Evolutionary conservation across 35 echinoderm and acorn worm species (phyloP).

Genomic region (Chiridota heheva): DNA sequence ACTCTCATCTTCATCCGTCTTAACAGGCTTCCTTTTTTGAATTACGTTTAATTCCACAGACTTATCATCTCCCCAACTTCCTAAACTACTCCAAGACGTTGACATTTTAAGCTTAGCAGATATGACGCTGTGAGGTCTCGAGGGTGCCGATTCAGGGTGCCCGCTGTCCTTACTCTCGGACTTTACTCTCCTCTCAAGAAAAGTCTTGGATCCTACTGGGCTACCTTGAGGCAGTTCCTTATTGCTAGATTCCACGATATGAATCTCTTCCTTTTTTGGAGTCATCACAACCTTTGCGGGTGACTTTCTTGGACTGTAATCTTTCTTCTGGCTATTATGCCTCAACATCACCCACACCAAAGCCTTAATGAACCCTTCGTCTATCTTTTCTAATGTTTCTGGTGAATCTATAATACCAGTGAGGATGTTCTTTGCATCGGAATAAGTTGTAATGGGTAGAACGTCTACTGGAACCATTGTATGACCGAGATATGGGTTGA

Average conservation of each 20-base stretch:
- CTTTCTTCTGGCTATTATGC: slow-evolving; percentile 57
- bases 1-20: background rate
- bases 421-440: slow-evolving; percentile 84
- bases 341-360: slow-evolving; percentile 75
- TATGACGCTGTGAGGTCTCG: slow-evolving; percentile 51
- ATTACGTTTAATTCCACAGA: slow-evolving; percentile 62
- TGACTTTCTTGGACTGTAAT: slow-evolving; percentile 33
- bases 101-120: slow-evolving; percentile 54
- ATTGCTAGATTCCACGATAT: background rate
- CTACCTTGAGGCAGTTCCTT: slow-evolving; percentile 22
- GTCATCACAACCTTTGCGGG: background rate
- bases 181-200: background rate
- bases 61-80: slow-evolving; percentile 85
- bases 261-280: background rate
- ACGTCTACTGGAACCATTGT: slow-evolving; percentile 81
- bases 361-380: slow-evolving; percentile 68
- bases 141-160: slow-evolving; percentile 46
- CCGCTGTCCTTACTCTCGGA: slow-evolving; percentile 84
- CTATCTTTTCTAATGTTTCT: slow-evolving; percentile 58
- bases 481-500: slow-evolving; percentile 72
- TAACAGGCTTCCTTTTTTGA: slow-evolving; percentile 39
- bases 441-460: slow-evolving; percentile 77
- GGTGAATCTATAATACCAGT: slow-evolving; percentile 96
- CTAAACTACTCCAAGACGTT: slow-evolving; percentile 68
- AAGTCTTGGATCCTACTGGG: background rate